A percentile compares a stretch with the other conserved stretches of the same genome.
These are phyloP conservation scores for Oryzias javanicus DNA, from an alignment of 2,113 vertebrate species.

Conservation along the genomic window DNA sequence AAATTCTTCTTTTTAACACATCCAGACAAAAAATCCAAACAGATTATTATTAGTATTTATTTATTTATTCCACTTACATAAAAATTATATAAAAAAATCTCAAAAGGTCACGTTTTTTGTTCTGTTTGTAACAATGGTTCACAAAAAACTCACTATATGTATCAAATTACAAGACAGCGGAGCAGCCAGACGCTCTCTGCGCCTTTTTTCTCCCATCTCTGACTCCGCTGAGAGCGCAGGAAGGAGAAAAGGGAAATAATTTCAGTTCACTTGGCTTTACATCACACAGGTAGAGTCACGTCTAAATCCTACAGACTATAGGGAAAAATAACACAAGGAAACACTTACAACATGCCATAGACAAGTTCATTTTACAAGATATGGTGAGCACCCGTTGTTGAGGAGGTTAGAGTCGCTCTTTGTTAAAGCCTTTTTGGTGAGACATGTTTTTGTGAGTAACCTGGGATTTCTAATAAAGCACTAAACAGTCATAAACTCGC, in stretches of 20 bases:
- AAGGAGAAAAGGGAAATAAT: conserved; percentile 53
- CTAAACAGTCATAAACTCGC: no score
- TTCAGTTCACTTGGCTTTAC: conserved; percentile 69
- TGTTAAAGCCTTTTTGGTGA: conserved; percentile 61
- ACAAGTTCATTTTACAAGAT: conserved; percentile 64
- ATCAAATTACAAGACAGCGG: conserved; percentile 67
- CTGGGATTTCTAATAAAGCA: conserved; percentile 13
- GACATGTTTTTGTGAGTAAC: conserved; percentile 48
- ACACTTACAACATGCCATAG: conserved; percentile 78
- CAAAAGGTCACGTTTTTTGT: conserved; percentile 60
- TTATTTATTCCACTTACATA: conserved; percentile 83
- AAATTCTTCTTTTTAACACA: no score
- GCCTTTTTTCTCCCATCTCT: conserved; percentile 11
- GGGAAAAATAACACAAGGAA: conserved; percentile 73
- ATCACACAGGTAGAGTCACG: conserved; percentile 78
- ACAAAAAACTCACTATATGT: conserved; percentile 69
- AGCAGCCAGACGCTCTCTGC: conserved; percentile 48
- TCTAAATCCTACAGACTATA: conserved; percentile 74
- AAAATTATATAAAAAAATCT: conserved; percentile 81
- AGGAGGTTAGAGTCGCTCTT: conserved; percentile 56
- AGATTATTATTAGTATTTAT: conserved; percentile 67
- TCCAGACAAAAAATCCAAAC: background rate
- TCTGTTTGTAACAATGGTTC: conserved; percentile 70
- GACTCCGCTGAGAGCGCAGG: conserved; percentile 53
- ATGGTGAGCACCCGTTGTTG: conserved; percentile 66